phyloP scores from a whole-genome alignment of 2,888 invertebrate species.

The Deilephila elpenor region DNA sequence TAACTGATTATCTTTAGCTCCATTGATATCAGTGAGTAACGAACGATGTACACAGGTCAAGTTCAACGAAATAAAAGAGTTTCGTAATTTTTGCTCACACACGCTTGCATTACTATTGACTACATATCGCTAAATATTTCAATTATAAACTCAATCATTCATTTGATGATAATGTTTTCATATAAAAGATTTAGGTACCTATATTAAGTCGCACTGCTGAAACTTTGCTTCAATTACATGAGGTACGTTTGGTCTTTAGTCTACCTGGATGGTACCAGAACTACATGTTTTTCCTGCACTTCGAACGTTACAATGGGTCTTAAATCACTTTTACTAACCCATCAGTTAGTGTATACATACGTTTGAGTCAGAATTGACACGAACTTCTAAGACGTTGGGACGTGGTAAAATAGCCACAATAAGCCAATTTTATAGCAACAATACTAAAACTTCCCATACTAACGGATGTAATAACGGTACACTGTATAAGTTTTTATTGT shows the following conservation, averaged over 20 bases:
- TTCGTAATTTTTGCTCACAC: background rate
- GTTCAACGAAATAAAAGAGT: conserved; percentile 21
- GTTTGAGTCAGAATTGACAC: background rate
- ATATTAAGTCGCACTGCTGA: too few relatives aligned
- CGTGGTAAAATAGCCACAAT: background rate
- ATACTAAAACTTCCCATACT: conserved; percentile 20
- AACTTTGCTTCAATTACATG: too few relatives aligned
- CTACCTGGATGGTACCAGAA: too few relatives aligned
- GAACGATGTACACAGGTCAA: conserved; percentile 9
- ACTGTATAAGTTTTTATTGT: conserved; percentile 28
- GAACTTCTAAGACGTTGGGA: background rate
- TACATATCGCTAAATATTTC: background rate
- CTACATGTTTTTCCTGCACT: too few relatives aligned
- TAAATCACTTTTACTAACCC: too few relatives aligned
- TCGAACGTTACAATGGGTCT: too few relatives aligned
- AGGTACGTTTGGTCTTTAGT: too few relatives aligned
- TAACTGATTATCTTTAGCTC: conserved; percentile 1
- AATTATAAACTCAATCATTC: background rate
- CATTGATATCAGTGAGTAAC: conserved; percentile 1
- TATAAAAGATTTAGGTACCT: too few relatives aligned
- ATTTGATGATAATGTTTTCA: too few relatives aligned
- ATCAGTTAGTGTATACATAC: background rate
- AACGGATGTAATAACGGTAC: conserved; percentile 27
- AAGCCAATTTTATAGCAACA: background rate
- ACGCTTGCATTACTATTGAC: background rate